phyloP scores from a whole-genome alignment of 64 coral and sea anemone species.

The Pocillopora damicornis region DNA sequence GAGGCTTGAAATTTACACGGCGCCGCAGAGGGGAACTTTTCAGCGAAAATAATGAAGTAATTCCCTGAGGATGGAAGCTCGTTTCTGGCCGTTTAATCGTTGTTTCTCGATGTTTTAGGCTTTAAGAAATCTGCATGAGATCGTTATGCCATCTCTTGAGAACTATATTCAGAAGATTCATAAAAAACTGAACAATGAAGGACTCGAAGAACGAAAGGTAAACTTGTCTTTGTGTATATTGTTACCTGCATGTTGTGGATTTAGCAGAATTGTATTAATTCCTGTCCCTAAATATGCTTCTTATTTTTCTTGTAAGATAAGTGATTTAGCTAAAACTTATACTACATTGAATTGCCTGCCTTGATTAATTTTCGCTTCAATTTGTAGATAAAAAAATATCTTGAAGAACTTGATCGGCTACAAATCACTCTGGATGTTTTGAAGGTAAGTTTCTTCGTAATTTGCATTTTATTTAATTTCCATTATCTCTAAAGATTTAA shows the following conservation, averaged over 20 bases:
- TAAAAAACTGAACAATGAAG: slow-evolving; percentile 46
- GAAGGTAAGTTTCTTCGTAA: slow-evolving; percentile 60
- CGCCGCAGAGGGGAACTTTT: not conserved
- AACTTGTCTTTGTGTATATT: not conserved
- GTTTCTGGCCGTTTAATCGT: not conserved
- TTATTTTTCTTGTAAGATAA: not conserved
- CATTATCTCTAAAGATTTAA: not conserved
- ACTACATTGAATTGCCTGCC: too few species aligned
- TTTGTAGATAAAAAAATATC: slow-evolving; percentile 83
- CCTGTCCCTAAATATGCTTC: not conserved
- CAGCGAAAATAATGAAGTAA: not conserved
- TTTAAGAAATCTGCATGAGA: not conserved
- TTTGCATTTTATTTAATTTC: not conserved
- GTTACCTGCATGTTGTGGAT: too few species aligned
- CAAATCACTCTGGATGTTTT: slow-evolving; percentile 71
- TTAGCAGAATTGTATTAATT: not conserved
- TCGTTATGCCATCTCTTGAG: slow-evolving; percentile 45
- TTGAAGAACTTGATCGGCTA: slow-evolving; percentile 77
- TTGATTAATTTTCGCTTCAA: not conserved
- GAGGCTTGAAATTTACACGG: slow-evolving; percentile 2
- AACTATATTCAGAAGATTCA: slow-evolving; percentile 59
- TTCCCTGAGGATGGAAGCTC: not conserved
- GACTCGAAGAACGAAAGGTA: slow-evolving; percentile 59
- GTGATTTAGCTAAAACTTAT: not conserved
- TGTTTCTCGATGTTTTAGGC: not conserved